phyloP scores from a whole-genome alignment of 1,140 invertebrate species.

The Charaxes varanes region DNA sequence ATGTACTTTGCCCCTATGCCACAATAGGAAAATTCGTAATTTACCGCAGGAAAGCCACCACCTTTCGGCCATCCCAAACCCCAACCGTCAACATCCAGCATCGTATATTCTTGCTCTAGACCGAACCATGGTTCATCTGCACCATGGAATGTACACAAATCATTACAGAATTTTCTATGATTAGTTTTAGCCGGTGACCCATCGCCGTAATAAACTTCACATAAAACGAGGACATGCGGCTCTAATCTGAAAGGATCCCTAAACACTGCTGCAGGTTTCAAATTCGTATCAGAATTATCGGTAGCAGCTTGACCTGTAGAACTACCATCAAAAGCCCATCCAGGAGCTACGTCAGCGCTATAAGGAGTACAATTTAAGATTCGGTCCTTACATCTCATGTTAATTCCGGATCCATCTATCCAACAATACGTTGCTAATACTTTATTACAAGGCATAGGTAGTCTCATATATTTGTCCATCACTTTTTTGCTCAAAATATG shows the following conservation, averaged over 20 bases:
- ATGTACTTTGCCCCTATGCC: constrained; percentile 96
- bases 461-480: constrained; percentile 65
- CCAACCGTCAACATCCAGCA: constrained; percentile 85
- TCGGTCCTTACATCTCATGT: constrained; percentile 86
- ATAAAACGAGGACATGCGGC: constrained; percentile 93
- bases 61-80: constrained; percentile 93
- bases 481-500: constrained; percentile 59
- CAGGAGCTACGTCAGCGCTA: constrained; percentile 83
- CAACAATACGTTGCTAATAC: constrained; percentile 89
- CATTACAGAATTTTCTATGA: constrained; percentile 82
- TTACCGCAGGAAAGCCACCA: constrained; percentile 82
- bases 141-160: constrained; percentile 83
- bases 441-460: constrained; percentile 81
- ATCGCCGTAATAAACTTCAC: constrained; percentile 74
- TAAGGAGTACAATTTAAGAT: constrained; percentile 83
- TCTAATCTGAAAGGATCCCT: constrained; percentile 93
- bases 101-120: constrained; percentile 88
- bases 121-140: constrained; percentile 96
- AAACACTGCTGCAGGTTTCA: constrained; percentile 92
- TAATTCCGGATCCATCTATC: constrained; percentile 94
- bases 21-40: constrained; percentile 77
- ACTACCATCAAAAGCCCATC: constrained; percentile 97
- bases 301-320: constrained; percentile 86
- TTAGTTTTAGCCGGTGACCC: constrained; percentile 77
- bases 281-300: constrained; percentile 89